A percentile compares a stretch with the other conserved stretches of the same genome.
Conservation (phyloP, 2,113 vertebrate species). For the Lanius collurio region DNA sequence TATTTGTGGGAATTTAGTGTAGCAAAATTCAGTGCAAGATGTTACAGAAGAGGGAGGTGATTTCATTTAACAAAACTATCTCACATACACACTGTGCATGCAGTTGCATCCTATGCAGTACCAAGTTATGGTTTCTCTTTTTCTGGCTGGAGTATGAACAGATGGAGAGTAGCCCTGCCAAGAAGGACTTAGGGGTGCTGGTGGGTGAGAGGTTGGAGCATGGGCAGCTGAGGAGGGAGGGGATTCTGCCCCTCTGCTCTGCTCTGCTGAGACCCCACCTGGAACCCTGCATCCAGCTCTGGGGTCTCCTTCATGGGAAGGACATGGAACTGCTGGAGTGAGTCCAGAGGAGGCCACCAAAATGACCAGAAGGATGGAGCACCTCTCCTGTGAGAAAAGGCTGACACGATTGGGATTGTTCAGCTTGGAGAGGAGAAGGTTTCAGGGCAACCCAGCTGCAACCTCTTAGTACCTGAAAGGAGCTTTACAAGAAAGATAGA, state of each 20-base stretch:
- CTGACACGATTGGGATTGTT: not conserved
- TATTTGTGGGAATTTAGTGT: not conserved
- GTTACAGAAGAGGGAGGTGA: not conserved
- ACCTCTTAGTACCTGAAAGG: not conserved
- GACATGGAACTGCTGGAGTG: rapidly evolving
- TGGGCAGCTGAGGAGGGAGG: not conserved
- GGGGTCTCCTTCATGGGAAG: too few species aligned
- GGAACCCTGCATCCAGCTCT: not conserved
- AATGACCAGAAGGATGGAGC: not conserved
- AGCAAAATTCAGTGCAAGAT: not conserved
- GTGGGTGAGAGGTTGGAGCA: not conserved
- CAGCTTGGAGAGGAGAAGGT: not conserved
- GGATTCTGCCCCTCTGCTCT: not conserved
- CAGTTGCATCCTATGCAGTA: not conserved
- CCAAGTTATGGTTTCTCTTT: not conserved
- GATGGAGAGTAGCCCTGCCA: rapidly evolving
- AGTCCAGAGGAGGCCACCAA: not conserved
- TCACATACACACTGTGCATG: not conserved
- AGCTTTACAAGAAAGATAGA: not conserved
- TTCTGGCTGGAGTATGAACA: not conserved
- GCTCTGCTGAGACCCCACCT: not conserved
- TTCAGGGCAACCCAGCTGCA: not conserved
- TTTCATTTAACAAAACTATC: not conserved
- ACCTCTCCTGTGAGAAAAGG: not conserved
- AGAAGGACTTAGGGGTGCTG: not conserved